A percentile compares a stretch with the other conserved stretches of the same genome.
phyloP scores from a whole-genome alignment of 2,797 vertebrate genomes.

The Salmo trutta region DNA sequence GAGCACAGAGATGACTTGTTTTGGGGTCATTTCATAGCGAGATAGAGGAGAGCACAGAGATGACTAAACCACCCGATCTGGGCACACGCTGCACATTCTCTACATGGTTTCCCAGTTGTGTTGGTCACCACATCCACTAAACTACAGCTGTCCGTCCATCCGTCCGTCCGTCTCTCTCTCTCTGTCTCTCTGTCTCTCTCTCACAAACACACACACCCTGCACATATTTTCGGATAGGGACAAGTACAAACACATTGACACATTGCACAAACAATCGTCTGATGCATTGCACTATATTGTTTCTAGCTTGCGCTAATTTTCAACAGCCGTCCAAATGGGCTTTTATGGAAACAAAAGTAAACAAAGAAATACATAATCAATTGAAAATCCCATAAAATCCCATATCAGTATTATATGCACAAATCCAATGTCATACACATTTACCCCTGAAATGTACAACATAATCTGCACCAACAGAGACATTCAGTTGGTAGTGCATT shows the following conservation, averaged over 20 bases:
- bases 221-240: too few species aligned
- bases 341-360: conserved; percentile 6
- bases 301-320: too few species aligned
- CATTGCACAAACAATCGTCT: too few species aligned
- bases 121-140: conserved; percentile 66
- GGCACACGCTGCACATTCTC: conserved; percentile 67
- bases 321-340: too few species aligned
- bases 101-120: conserved; percentile 73
- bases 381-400: too few species aligned
- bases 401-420: too few species aligned
- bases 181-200: conserved; percentile 9
- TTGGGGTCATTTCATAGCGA: conserved; percentile 41
- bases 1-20: conserved; percentile 43
- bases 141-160: conserved; percentile 48
- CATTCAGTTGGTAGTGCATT: not conserved
- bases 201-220: conserved; percentile 16
- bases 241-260: too few species aligned
- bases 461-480: not conserved
- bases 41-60: conserved; percentile 52
- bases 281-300: too few species aligned
- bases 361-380: conserved; percentile 6
- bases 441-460: not conserved
- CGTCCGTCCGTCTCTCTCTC: conserved; percentile 15
- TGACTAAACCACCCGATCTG: conserved; percentile 62
- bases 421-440: too few species aligned